A percentile compares a stretch with the other conserved stretches of the same genome.
Conservation (phyloP, 2,797 vertebrate species). For the Fundulus diaphanus region DNA sequence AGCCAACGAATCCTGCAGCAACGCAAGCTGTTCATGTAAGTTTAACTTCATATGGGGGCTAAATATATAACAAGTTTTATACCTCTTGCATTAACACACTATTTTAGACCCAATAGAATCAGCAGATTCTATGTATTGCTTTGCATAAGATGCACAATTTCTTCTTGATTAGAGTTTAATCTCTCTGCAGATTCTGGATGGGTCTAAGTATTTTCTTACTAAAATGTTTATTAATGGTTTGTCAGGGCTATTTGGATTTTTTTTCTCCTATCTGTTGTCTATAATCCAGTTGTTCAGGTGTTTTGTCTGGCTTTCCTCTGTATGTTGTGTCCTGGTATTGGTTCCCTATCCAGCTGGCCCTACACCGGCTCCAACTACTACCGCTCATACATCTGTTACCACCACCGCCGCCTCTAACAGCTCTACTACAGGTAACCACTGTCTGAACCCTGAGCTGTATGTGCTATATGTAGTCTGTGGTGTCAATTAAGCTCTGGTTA, state of each 20-base stretch:
- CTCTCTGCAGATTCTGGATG: slow-evolving; percentile 45
- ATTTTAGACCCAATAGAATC: slow-evolving; percentile 28
- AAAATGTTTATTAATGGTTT: slow-evolving; percentile 15
- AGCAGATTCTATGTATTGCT: slow-evolving; percentile 10
- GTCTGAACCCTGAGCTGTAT: slow-evolving; percentile 17
- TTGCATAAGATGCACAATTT: neutral
- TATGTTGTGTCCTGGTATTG: slow-evolving; percentile 55
- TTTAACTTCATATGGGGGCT: neutral
- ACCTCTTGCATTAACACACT: slow-evolving; percentile 22
- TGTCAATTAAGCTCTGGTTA: slow-evolving; percentile 9
- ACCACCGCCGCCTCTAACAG: slow-evolving; percentile 25
- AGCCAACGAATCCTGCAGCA: slow-evolving; percentile 10
- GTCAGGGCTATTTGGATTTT: slow-evolving; percentile 11
- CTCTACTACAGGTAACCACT: slow-evolving; percentile 71
- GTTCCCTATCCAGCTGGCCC: slow-evolving; percentile 40
- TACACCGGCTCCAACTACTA: rapidly evolving
- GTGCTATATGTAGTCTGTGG: slow-evolving; percentile 21
- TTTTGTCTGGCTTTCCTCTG: slow-evolving; percentile 41
- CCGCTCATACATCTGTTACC: slow-evolving; percentile 17
- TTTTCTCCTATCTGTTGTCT: slow-evolving; percentile 14
- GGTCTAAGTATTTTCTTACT: slow-evolving; percentile 14
- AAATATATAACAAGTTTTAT: neutral
- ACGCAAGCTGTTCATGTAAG: slow-evolving; percentile 63
- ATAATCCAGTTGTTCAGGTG: slow-evolving; percentile 45
- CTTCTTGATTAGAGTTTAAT: neutral